Evolutionary conservation across 2,797 vertebrate species (phyloP).

Genomic region (Xiphophorus birchmanni): DNA sequence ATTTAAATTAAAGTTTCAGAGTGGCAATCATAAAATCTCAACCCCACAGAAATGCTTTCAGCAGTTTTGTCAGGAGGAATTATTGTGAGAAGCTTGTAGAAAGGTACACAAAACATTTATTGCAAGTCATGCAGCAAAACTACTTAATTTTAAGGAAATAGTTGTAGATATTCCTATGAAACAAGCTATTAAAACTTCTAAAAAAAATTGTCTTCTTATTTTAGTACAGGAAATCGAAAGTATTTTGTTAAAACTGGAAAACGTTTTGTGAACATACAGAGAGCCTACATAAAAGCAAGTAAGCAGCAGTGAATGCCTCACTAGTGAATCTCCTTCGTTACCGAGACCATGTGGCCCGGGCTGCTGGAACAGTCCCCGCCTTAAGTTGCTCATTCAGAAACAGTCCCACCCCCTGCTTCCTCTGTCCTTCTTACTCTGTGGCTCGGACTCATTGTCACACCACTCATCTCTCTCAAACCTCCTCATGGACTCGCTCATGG

Average conservation of each 20-base stretch:
- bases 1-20: neutral
- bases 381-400: slow-evolving; percentile 60
- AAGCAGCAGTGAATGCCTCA: neutral
- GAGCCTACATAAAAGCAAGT: neutral
- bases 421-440: slow-evolving; percentile 28
- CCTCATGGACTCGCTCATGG: slow-evolving; percentile 58
- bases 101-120: neutral
- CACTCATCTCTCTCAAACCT: slow-evolving; percentile 40
- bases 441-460: slow-evolving; percentile 38
- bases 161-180: neutral
- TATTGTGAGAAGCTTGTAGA: neutral
- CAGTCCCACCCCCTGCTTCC: slow-evolving; percentile 21
- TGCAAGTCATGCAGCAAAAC: neutral
- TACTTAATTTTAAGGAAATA: neutral
- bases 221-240: neutral
- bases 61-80: neutral
- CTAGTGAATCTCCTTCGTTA: slow-evolving; percentile 24
- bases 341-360: slow-evolving; percentile 22
- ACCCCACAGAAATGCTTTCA: neutral
- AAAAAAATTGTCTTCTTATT: neutral
- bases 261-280: neutral
- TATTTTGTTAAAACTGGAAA: neutral
- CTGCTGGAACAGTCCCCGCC: slow-evolving; percentile 63
- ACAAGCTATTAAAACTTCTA: neutral
- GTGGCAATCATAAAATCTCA: neutral